Evolutionary conservation across 1,140 invertebrate genomes (phyloP), one percentile per base, ranked within the genome.

Genomic region (Triops longicaudatus): DNA sequence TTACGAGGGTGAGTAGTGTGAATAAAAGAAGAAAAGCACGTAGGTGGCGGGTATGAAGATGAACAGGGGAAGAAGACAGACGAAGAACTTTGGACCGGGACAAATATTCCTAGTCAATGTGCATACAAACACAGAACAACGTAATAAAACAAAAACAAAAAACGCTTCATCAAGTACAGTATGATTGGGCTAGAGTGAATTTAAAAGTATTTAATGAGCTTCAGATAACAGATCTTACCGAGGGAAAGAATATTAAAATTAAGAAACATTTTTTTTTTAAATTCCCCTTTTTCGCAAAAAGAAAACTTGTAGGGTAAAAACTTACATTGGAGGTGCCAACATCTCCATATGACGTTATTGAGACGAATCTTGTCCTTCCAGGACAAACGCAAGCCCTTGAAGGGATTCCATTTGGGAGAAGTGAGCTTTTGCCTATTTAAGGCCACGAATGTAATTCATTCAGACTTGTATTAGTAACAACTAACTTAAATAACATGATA

Each of bases 261-360:
- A 37, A 4, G 31, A 4, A 37, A 4, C 2, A 37, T 37, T 37
- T 31, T 73, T 73, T 11, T 78, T 74, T 17, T 78, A 73, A 63
- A 79, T 44, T 9, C 42, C 11, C 17, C 7, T 12, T 22, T 22
- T 9, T 17, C n/a, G 50, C 50, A 63, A 63, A 63, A 63, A 10
- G 31, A 63, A 63, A 31, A 71, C 12, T 26, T 73, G 42, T 27
- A 75, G 71, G 31, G 72, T 72, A 22, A 9, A 41, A 79, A 91
- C 92, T 93, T 88, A 98, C 96, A 99, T 86, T 99, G 98, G 93
- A 99, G 96, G 85, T 98, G 96, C 96, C 98, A 99, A 84, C 97
- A 98, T 83, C 98, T 90, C 98, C 98, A 99, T 82, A 99, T 99
- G 77, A 99, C 95, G 85, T 99, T 99, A 88, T 99, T 99, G 77